A percentile compares a stretch with the other conserved stretches of the same genome.
Conservation (phyloP, 2,888 invertebrate genomes). For the Hesperia comma region DNA sequence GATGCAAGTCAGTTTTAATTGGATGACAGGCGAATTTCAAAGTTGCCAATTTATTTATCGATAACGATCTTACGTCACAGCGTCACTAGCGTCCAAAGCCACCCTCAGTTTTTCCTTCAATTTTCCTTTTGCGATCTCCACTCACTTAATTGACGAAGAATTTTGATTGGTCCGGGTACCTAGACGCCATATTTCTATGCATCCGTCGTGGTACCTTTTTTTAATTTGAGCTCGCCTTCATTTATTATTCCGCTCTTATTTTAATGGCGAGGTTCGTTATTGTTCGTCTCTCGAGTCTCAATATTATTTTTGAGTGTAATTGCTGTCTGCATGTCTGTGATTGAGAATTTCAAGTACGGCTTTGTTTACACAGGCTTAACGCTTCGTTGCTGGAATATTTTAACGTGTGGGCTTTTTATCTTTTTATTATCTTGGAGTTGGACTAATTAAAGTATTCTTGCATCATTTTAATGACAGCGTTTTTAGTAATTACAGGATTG, state of each 20-base stretch:
- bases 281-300: slow-evolving; percentile 64
- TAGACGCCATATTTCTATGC: slow-evolving; percentile 78
- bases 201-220: slow-evolving; percentile 63
- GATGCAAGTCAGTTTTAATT: too few relatives aligned
- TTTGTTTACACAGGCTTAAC: slow-evolving; percentile 30
- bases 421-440: not conserved
- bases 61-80: slow-evolving; percentile 9
- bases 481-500: not conserved
- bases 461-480: not conserved
- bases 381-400: slow-evolving; percentile 23
- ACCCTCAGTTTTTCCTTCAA: slow-evolving; percentile 81
- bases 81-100: slow-evolving; percentile 60
- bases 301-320: slow-evolving; percentile 78
- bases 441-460: slow-evolving; percentile 1
- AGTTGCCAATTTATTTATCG: not conserved
- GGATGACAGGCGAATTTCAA: not conserved
- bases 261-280: slow-evolving; percentile 82
- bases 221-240: slow-evolving; percentile 65
- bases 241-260: slow-evolving; percentile 82
- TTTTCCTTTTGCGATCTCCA: slow-evolving; percentile 82
- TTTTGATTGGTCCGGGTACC: slow-evolving; percentile 79
- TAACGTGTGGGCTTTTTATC: slow-evolving; percentile 15
- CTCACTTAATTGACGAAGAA: slow-evolving; percentile 83
- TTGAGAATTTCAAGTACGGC: slow-evolving; percentile 32
- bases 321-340: slow-evolving; percentile 50